Percentiles rank a stretch among this genome's conserved stretches.
Conservation (phyloP, 2,888 invertebrate genomes). For the Drosophila anceps region DNA sequence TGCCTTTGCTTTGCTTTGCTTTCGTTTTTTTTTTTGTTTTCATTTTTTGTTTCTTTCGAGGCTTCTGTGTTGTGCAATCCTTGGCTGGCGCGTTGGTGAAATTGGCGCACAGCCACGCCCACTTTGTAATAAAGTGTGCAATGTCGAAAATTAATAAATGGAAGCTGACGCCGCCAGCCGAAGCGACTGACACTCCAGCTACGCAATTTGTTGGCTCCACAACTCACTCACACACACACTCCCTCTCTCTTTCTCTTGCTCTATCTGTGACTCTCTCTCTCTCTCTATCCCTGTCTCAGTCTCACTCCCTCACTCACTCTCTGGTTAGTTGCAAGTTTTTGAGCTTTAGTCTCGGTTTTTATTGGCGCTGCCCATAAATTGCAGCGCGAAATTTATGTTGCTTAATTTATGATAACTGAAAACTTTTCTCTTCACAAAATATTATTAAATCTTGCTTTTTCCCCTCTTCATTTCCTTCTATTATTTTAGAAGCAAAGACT, state of each 20-base stretch:
- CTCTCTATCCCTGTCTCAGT: too few species aligned
- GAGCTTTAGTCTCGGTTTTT: conserved; percentile 29
- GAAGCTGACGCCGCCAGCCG: conserved; percentile 38
- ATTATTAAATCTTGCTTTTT: not conserved
- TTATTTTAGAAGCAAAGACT: not conserved
- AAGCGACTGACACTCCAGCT: conserved; percentile 37
- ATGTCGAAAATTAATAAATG: conserved; percentile 76
- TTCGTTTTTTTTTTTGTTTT: conserved; percentile 1
- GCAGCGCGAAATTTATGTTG: conserved; percentile 42
- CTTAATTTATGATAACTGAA: conserved; percentile 50
- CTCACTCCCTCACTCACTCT: too few species aligned
- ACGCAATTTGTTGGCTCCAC: conserved; percentile 50
- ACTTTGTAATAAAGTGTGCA: conserved; percentile 55
- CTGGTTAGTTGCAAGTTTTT: conserved; percentile 29
- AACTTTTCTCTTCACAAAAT: conserved; percentile 16
- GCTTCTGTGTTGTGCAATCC: conserved; percentile 22
- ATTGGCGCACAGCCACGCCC: conserved; percentile 59
- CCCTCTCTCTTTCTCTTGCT: not conserved
- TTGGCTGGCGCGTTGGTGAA: conserved; percentile 36
- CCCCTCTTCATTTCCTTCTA: not conserved
- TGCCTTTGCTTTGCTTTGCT: not conserved
- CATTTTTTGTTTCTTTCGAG: not conserved
- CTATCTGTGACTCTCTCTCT: too few species aligned
- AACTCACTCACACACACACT: conserved; percentile 26
- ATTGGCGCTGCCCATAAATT: conserved; percentile 63